Percentiles rank a stretch among this genome's conserved stretches.
These are phyloP conservation scores for Xestia ashworthii DNA, from an alignment of 2,888 invertebrate genomes.

Conservation along the genomic window DNA sequence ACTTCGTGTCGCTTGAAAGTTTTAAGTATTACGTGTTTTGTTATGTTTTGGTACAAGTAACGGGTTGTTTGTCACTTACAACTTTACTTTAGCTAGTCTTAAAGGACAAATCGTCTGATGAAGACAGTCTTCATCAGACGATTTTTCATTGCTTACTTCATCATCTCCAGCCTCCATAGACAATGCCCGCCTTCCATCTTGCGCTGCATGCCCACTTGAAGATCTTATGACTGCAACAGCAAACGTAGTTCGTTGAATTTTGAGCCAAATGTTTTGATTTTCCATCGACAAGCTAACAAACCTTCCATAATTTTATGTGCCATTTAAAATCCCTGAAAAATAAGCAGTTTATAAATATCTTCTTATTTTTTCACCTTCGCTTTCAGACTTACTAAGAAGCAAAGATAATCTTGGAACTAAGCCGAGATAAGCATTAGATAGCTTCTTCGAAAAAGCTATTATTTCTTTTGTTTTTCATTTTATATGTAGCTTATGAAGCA, in stretches of 20 bases:
- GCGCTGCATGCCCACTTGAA: too few species aligned
- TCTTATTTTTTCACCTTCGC: neutral
- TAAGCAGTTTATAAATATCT: neutral
- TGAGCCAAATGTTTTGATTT: too few species aligned
- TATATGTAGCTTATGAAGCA: slow-evolving; percentile 2
- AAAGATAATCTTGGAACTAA: slow-evolving; percentile 15
- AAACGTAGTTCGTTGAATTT: too few species aligned
- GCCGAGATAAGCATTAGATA: neutral
- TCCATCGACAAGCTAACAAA: too few species aligned
- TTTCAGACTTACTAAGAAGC: neutral
- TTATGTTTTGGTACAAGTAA: slow-evolving; percentile 29
- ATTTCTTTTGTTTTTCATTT: slow-evolving; percentile 8
- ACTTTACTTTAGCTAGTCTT: neutral
- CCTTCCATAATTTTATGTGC: too few species aligned
- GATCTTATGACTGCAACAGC: too few species aligned
- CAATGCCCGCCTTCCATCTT: too few species aligned
- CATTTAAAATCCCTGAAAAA: neutral
- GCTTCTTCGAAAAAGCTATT: slow-evolving; percentile 13
- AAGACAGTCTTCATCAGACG: neutral
- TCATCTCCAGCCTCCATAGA: neutral
- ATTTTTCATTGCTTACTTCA: neutral
- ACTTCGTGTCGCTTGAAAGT: slow-evolving; percentile 23
- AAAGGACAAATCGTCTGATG: too few species aligned
- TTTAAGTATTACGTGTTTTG: slow-evolving; percentile 32
- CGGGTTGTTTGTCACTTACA: slow-evolving; percentile 36